Evolutionary conservation across 2,113 vertebrate genomes (phyloP), one percentile per base, ranked within the genome.

Genomic region (Herpetotheres cachinnans): DNA sequence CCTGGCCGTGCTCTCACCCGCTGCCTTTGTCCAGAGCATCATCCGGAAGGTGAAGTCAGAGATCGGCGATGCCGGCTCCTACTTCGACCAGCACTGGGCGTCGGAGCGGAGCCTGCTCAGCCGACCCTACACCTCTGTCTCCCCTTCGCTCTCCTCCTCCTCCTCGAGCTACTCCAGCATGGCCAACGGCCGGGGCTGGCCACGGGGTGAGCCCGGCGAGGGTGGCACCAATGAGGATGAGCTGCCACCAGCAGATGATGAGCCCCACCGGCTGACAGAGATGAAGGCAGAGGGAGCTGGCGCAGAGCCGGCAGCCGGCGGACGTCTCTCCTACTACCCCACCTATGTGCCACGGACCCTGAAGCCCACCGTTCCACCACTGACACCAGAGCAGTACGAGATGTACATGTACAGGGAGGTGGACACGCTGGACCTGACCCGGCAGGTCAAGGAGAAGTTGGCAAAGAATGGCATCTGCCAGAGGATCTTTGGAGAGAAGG

Each of bases 321-420:
- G 98, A 4, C 98, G 99, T 5, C 98, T 99, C 26, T 98, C 99
- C 52, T 99, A 99, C 96, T 99, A 99, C 97, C 99, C 99, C 0
- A 96, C 99, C 0, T 99, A 99, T 0, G 99, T 99, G 92, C 99
- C 99, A 0, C 98, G 99, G 16, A 98, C 99, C 20, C 98, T 99
- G 54, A 99, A 99, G 96, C 99, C 99, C 85, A 99, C 99, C 0
- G 99, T 99, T 82, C 99, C 99, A 0, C 99, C 99, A 0, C 98
- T 99, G 96, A 99, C 99, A 0, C 99, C 99, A 0, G 99, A 99
- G 97, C 99, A 99, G 98, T 99, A 99, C 0, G 99, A 99, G 97
- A 98, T 99, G 97, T 99, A 99, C 98, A 99, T 99, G 99, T 99
- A 99, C 98, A 98, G 99, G 13, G 99, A 99, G 97, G 99, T 99